Percentiles rank a stretch among this genome's conserved stretches.
These are phyloP conservation scores for Apolygus lucorum DNA, from an alignment of 1,140 invertebrate species.

Conservation along the genomic window DNA sequence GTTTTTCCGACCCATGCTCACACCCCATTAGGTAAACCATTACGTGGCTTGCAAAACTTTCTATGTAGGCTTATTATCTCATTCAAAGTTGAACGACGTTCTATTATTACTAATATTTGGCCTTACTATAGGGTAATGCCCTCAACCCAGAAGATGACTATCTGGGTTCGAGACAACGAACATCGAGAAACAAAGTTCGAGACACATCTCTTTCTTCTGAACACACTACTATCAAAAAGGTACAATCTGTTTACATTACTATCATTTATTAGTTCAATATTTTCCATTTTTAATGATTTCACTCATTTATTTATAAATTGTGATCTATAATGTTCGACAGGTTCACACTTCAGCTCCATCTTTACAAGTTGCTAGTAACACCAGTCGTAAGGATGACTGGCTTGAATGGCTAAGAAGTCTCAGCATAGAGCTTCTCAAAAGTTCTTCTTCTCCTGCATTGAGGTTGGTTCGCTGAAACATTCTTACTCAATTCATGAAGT, in stretches of 20 bases:
- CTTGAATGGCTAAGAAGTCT: constrained; percentile 89
- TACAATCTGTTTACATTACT: constrained; percentile 25
- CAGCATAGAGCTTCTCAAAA: constrained; percentile 87
- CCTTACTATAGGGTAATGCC: neutral
- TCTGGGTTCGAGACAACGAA: constrained; percentile 45
- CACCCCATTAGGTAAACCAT: no score
- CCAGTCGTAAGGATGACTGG: constrained; percentile 90
- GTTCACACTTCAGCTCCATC: constrained; percentile 75
- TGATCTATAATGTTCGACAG: constrained; percentile 29
- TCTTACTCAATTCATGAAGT: neutral
- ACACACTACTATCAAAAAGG: constrained; percentile 59
- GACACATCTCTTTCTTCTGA: constrained; percentile 54
- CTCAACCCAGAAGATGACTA: constrained; percentile 45
- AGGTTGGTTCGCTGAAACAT: constrained; percentile 39
- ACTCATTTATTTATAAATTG: neutral
- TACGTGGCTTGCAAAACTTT: no score
- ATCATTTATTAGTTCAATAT: neutral
- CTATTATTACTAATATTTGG: no score
- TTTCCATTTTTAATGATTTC: no score
- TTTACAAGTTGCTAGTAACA: constrained; percentile 67
- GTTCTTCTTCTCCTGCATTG: constrained; percentile 88
- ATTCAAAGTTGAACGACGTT: no score
- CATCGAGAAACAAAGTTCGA: constrained; percentile 47
- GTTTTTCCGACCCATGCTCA: no score
- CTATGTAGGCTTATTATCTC: no score